Evolutionary conservation across 2,797 vertebrate genomes (phyloP), one percentile per base, ranked within the genome.

Genomic region (Distichodus sexfasciatus): DNA sequence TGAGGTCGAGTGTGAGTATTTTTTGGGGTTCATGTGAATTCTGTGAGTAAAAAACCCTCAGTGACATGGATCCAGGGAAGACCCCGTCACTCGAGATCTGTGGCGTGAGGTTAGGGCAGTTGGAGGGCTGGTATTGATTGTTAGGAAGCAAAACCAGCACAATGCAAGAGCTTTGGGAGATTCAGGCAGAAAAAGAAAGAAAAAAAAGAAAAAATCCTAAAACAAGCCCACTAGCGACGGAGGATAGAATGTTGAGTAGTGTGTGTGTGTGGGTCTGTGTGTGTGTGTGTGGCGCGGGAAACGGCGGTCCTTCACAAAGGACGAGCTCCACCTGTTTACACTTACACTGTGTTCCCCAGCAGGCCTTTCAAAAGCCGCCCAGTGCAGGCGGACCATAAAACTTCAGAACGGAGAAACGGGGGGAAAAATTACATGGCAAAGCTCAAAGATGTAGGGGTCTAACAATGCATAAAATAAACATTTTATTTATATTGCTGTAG

Each of bases 311-410:
- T 76, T 82, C 85, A 94, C 91, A 92, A 93, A 94, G 38, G 87
- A 90, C 90, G 84, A 76, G 81, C 88, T 88, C 87, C 93, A 95
- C 94, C 93, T 95, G 94, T 97, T 96, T 95, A 93, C 91, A 90
- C 92, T 90, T 89, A 90, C 91, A 85, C 79, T 81, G 89, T 89
- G 90, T 89, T 92, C 89, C 91, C 83, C 85, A 84, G 87, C 86
- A 84, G 90, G 85, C 85, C 87, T 87, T 87, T 91, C 83, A 77
- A 91, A 95, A 92, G 87, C 88, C 87, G 87, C 92, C 95, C 85
- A 82, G 84, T 78, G 79, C 78, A 73, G 77, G 62, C 74, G 76
- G 84, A 75, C 82, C 85, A 83, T 94, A 86, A 79, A 84, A 76
- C 76, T 80, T 78, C 75, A 74, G 81, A 46, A 83, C 76, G 80